A percentile compares a stretch with the other conserved stretches of the same genome.
Evolutionary conservation across 2,113 vertebrate species (phyloP).

Genomic region (Pithys albifrons): DNA sequence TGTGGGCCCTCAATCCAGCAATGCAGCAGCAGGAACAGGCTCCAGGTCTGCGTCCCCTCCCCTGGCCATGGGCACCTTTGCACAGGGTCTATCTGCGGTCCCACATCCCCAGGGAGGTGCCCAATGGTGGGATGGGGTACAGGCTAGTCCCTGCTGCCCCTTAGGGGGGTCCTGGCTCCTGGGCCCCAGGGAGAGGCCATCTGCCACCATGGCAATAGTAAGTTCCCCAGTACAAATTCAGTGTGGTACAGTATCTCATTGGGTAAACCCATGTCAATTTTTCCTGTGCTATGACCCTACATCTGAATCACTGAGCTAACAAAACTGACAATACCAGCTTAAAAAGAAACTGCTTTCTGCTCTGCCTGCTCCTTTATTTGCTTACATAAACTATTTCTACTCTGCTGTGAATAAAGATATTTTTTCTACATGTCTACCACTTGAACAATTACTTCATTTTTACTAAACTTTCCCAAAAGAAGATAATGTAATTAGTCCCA

Average conservation of each 20-base stretch:
- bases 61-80: rapidly evolving
- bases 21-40: rapidly evolving
- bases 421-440: neutral
- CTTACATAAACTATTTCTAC: neutral
- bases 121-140: rapidly evolving
- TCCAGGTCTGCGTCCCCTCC: neutral
- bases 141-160: too few species aligned
- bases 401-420: neutral
- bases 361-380: neutral
- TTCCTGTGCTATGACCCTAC: neutral
- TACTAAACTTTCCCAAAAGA: neutral
- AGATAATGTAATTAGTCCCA: neutral
- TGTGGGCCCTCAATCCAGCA: rapidly evolving
- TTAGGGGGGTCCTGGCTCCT: neutral
- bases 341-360: neutral
- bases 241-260: too few species aligned
- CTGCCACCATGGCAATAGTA: too few species aligned
- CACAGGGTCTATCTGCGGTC: rapidly evolving
- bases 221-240: neutral
- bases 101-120: rapidly evolving
- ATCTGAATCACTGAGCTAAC: neutral
- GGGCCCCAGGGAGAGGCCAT: neutral
- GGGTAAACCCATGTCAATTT: neutral
- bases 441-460: neutral
- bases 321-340: rapidly evolving